These are phyloP conservation scores for Anser brachyrhynchus DNA, from an alignment of 2,113 vertebrate species.

Conservation along the genomic window DNA sequence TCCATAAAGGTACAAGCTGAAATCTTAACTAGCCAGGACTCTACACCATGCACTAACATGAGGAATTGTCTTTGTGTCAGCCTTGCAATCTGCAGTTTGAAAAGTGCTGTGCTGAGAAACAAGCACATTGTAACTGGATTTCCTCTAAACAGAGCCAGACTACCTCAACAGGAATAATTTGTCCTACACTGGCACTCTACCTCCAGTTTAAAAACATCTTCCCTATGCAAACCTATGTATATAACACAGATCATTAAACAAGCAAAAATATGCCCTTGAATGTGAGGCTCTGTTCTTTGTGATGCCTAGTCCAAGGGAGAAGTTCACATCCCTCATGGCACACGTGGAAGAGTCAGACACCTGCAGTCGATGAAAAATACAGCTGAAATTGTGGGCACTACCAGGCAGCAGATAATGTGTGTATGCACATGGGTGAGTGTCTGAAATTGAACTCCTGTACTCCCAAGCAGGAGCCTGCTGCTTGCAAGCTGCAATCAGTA, in stretches of 20 bases:
- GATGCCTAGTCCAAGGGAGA: background rate
- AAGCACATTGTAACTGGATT: background rate
- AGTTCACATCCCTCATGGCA: rapidly evolving
- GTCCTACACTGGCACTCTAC: background rate
- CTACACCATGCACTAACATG: background rate
- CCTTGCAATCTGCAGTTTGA: background rate
- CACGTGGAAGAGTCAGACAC: background rate
- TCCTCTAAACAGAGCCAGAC: background rate
- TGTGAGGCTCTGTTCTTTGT: background rate
- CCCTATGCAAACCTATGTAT: background rate
- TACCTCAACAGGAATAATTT: background rate
- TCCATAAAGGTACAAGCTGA: background rate
- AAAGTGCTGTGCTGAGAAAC: background rate
- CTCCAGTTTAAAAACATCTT: background rate
- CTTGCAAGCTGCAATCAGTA: background rate
- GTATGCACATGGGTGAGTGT: background rate
- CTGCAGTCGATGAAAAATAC: background rate
- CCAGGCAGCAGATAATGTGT: background rate
- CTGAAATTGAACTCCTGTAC: background rate
- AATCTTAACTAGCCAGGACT: background rate
- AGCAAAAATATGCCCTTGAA: background rate
- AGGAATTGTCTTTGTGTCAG: background rate
- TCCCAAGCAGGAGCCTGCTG: background rate
- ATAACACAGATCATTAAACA: background rate
- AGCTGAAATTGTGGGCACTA: background rate